Percentiles rank a stretch among this genome's conserved stretches.
phyloP scores from a whole-genome alignment of 2,113 vertebrate species.

The Notechis scutatus region DNA sequence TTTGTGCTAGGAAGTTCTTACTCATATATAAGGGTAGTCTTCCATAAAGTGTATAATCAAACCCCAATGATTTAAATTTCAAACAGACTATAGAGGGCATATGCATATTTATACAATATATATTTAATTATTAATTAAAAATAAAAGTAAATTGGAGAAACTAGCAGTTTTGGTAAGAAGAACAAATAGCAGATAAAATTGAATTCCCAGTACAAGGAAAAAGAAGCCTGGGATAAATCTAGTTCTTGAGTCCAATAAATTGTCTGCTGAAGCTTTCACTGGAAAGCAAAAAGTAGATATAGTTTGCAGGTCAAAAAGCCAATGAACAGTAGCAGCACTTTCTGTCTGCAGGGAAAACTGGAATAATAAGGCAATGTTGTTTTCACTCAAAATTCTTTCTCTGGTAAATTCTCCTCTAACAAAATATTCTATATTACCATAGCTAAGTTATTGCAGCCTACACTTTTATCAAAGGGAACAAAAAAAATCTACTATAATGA shows the following conservation, averaged over 20 bases:
- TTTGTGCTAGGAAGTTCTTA: not conserved
- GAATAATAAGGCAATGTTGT: not conserved
- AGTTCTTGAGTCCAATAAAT: not conserved
- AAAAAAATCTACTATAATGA: not conserved
- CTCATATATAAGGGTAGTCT: not conserved
- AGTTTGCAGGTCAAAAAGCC: not conserved
- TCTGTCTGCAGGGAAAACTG: not conserved
- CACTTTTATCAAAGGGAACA: not conserved
- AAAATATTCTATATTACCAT: not conserved
- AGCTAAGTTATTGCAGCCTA: not conserved
- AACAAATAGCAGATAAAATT: not conserved
- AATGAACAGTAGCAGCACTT: not conserved
- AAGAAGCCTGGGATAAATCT: not conserved
- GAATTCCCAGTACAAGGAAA: not conserved
- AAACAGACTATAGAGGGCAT: not conserved
- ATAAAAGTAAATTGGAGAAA: not conserved
- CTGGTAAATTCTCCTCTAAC: not conserved
- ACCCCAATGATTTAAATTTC: not conserved
- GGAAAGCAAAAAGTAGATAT: not conserved
- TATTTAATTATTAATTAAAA: not conserved
- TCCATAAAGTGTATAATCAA: not conserved
- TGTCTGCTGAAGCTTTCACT: not conserved
- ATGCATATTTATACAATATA: not conserved
- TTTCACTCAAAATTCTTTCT: not conserved
- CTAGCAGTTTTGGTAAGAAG: not conserved